A percentile compares a stretch with the other conserved stretches of the same genome.
Conservation (phyloP, 53 echinoderm and acorn worm species). For the Antedon mediterranea region DNA sequence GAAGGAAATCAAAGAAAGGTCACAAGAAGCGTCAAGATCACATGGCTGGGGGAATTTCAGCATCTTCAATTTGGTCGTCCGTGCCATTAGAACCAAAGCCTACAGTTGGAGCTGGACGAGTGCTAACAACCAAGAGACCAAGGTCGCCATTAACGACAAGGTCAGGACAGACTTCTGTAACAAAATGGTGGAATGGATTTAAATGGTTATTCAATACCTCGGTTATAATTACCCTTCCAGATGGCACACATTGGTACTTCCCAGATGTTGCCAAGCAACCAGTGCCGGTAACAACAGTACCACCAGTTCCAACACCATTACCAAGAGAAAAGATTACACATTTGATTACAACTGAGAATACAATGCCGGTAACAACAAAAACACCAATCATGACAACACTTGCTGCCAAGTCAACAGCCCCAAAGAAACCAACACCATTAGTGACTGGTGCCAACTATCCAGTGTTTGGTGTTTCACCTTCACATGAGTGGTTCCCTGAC, state of each 20-base stretch:
- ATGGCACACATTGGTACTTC: not conserved
- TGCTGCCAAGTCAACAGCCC: too few relatives aligned
- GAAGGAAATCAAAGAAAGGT: not conserved
- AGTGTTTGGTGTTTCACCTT: not conserved
- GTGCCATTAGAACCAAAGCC: not conserved
- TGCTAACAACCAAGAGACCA: not conserved
- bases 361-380: not conserved
- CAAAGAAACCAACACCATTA: not conserved
- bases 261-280: not conserved
- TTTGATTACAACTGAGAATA: not conserved
- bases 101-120: not conserved
- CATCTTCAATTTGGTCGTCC: not conserved
- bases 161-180: not conserved
- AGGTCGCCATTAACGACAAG: not conserved
- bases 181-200: not conserved
- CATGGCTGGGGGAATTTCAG: not conserved
- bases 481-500: not conserved
- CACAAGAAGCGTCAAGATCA: not conserved
- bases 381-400: not conserved
- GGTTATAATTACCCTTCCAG: not conserved
- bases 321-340: not conserved
- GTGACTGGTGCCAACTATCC: not conserved
- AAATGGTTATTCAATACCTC: not conserved
- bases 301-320: not conserved
- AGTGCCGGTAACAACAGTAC: too few relatives aligned